Evolutionary conservation across 1,140 invertebrate genomes (phyloP).

Genomic region (Lutraria rhynchaena): DNA sequence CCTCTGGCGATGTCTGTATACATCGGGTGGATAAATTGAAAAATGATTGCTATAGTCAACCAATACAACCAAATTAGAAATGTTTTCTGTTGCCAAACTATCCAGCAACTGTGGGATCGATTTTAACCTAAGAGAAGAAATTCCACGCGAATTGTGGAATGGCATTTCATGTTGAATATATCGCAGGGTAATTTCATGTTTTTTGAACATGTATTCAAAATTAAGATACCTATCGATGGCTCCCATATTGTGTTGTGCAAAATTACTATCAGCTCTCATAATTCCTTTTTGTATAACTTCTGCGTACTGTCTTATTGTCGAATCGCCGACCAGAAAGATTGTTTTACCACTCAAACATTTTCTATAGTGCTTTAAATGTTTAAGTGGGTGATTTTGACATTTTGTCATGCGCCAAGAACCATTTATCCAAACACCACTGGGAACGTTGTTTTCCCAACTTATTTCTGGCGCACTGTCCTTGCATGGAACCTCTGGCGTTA

Average conservation of each 20-base stretch:
- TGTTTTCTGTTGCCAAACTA: background rate
- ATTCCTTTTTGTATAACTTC: slow-evolving; percentile 11
- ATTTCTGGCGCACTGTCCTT: background rate
- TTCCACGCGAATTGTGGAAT: slow-evolving; percentile 33
- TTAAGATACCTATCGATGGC: slow-evolving; percentile 19
- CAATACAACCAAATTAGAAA: slow-evolving; percentile 27
- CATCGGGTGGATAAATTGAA: background rate
- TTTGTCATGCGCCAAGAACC: slow-evolving; percentile 15
- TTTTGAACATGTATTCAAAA: background rate
- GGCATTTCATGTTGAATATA: slow-evolving; percentile 49
- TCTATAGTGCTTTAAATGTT: background rate
- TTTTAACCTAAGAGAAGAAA: background rate
- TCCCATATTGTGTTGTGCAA: too few relatives aligned
- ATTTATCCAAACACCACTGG: slow-evolving; percentile 37
- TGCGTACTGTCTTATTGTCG: slow-evolving; percentile 32
- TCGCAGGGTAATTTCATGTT: slow-evolving; percentile 1
- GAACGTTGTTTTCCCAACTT: slow-evolving; percentile 4
- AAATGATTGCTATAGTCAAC: slow-evolving; percentile 24
- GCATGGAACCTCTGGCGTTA: background rate
- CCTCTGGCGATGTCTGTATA: slow-evolving; percentile 2
- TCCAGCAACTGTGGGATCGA: background rate
- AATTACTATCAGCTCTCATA: background rate
- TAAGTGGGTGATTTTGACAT: background rate
- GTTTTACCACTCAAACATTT: slow-evolving; percentile 28
- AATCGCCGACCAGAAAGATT: slow-evolving; percentile 11